A percentile compares a stretch with the other conserved stretches of the same genome.
These are phyloP conservation scores for Eupithecia centaureata DNA, from an alignment of 2,888 invertebrate genomes.

Conservation along the genomic window DNA sequence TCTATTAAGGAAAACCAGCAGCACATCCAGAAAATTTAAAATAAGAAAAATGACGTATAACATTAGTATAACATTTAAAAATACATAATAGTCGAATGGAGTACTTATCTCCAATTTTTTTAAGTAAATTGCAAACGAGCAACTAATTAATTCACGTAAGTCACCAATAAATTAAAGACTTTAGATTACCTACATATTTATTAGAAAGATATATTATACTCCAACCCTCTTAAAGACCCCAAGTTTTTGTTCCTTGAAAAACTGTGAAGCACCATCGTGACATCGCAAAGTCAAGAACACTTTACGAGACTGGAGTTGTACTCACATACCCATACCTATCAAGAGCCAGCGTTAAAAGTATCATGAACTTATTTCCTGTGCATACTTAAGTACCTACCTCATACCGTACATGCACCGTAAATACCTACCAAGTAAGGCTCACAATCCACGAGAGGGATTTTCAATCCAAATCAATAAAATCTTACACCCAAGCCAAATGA, in stretches of 20 bases:
- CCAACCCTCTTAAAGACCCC: not conserved
- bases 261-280: conserved; percentile 22
- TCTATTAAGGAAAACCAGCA: too few species aligned
- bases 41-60: too few species aligned
- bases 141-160: conserved; percentile 51
- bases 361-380: not conserved
- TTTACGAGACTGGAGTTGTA: conserved; percentile 10
- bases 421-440: too few species aligned
- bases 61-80: too few species aligned
- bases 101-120: too few species aligned
- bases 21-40: too few species aligned
- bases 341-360: not conserved
- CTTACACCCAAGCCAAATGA: not conserved
- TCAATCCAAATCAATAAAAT: conserved; percentile 1
- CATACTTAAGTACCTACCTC: not conserved
- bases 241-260: conserved; percentile 24
- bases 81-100: too few species aligned
- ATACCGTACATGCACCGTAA: too few species aligned
- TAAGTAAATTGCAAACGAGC: too few species aligned
- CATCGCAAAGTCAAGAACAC: conserved; percentile 26
- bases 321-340: not conserved
- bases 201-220: not conserved
- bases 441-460: not conserved
- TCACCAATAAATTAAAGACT: not conserved
- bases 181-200: too few species aligned